A percentile compares a stretch with the other conserved stretches of the same genome.
phyloP scores from a whole-genome alignment of 2,888 invertebrate genomes.

The Vandiemenella viatica region DNA sequence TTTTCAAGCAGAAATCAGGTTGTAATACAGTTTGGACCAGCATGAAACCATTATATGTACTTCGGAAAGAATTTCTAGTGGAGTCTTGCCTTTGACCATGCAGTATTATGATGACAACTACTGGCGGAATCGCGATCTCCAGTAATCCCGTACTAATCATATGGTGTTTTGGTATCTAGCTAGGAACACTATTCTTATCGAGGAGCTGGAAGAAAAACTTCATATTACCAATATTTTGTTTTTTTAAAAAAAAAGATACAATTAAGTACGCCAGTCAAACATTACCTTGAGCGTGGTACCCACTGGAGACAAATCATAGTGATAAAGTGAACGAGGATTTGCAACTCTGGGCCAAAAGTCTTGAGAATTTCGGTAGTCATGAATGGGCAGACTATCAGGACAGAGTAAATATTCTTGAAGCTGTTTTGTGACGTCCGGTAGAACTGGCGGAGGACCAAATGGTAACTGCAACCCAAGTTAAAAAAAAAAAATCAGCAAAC shows the following conservation, averaged over 20 bases:
- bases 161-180: too few relatives aligned
- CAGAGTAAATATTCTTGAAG: slow-evolving; percentile 49
- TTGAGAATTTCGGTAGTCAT: slow-evolving; percentile 51
- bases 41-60: too few relatives aligned
- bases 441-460: slow-evolving; percentile 43
- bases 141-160: too few relatives aligned
- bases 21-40: too few relatives aligned
- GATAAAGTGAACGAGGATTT: slow-evolving; percentile 35
- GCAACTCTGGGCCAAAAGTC: slow-evolving; percentile 45
- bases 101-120: too few relatives aligned
- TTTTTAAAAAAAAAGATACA: neutral
- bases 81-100: too few relatives aligned
- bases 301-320: slow-evolving; percentile 34
- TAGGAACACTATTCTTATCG: too few relatives aligned
- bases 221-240: too few relatives aligned
- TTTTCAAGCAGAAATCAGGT: too few relatives aligned
- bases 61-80: too few relatives aligned
- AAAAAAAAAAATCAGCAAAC: neutral
- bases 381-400: slow-evolving; percentile 56
- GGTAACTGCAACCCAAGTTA: slow-evolving; percentile 23
- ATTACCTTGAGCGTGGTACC: slow-evolving; percentile 36
- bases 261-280: neutral
- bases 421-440: slow-evolving; percentile 46
- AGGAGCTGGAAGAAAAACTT: too few relatives aligned
- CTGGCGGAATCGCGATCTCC: too few relatives aligned